Percentiles rank a stretch among this genome's conserved stretches.
phyloP scores from a whole-genome alignment of 2,888 invertebrate species.

The Cryptosula pallasiana region DNA sequence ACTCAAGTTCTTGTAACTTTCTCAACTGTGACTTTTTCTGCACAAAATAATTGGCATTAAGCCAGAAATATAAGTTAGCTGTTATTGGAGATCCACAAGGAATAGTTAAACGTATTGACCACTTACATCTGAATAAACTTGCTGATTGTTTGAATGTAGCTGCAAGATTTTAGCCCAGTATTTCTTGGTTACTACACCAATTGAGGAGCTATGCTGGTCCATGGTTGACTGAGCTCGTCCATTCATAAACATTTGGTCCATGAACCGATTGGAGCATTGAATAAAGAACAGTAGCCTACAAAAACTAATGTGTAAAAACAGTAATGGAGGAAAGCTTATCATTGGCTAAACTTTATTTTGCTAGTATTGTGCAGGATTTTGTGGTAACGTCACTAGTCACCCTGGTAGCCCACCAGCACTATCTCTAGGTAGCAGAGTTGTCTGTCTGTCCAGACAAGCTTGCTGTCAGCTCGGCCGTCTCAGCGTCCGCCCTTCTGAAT shows the following conservation, averaged over 20 bases:
- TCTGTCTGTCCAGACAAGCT: no score
- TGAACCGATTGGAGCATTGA: conserved; percentile 37
- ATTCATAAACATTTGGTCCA: conserved; percentile 33
- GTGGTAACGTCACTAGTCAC: no score
- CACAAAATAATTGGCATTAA: neutral
- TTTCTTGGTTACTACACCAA: conserved; percentile 46
- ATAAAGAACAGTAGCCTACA: conserved; percentile 41
- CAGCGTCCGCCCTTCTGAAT: no score
- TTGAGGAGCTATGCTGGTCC: conserved; percentile 35
- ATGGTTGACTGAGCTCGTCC: conserved; percentile 31
- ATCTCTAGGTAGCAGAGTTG: no score
- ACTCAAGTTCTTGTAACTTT: neutral
- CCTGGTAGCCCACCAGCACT: no score
- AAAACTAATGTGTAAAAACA: conserved; percentile 14
- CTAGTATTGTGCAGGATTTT: no score
- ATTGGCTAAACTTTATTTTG: no score
- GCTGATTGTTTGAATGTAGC: conserved; percentile 37
- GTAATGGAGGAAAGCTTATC: no score
- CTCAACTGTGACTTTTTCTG: neutral
- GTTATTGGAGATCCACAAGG: neutral
- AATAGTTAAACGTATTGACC: neutral
- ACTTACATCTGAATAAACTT: conserved; percentile 43
- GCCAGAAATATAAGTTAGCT: neutral
- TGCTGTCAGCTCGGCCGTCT: no score
- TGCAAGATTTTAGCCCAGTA: conserved; percentile 47